Conservation (phyloP, 2,797 vertebrate species). For the Neosalanx taihuensis region DNA sequence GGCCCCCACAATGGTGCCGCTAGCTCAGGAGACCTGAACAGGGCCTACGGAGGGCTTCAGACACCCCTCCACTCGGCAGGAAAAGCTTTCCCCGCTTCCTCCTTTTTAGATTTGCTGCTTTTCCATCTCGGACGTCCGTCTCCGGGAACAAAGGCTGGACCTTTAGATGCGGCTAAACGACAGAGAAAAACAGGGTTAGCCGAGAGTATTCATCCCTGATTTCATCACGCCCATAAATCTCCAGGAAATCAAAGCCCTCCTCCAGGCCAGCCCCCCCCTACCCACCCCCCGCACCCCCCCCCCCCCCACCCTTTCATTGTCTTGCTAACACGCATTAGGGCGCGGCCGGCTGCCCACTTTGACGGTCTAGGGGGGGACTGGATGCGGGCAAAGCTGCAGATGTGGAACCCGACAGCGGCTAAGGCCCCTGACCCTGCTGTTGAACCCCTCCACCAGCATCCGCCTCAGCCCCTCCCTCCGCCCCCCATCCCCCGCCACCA, state of each 20-base stretch:
- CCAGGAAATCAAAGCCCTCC: slow-evolving; percentile 87
- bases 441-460: slow-evolving; percentile 59
- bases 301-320: slow-evolving; percentile 74
- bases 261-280: slow-evolving; percentile 39
- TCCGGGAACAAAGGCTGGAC: slow-evolving; percentile 73
- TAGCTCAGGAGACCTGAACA: slow-evolving; percentile 66
- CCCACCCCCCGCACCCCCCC: slow-evolving; percentile 39
- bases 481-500: slow-evolving; percentile 23
- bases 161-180: slow-evolving; percentile 84
- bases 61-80: slow-evolving; percentile 49
- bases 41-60: slow-evolving; percentile 67
- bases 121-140: slow-evolving; percentile 78
- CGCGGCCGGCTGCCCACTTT: slow-evolving; percentile 92
- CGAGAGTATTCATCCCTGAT: slow-evolving; percentile 77
- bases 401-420: slow-evolving; percentile 79
- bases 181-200: slow-evolving; percentile 79
- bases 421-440: slow-evolving; percentile 80
- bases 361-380: slow-evolving; percentile 61
- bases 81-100: slow-evolving; percentile 63
- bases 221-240: slow-evolving; percentile 97
- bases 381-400: slow-evolving; percentile 83
- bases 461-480: slow-evolving; percentile 14
- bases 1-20: slow-evolving; percentile 41
- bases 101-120: slow-evolving; percentile 75
- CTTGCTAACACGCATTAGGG: slow-evolving; percentile 95